Evolutionary conservation across 1,140 invertebrate genomes (phyloP).

Genomic region (Brevipalpus yothersi): DNA sequence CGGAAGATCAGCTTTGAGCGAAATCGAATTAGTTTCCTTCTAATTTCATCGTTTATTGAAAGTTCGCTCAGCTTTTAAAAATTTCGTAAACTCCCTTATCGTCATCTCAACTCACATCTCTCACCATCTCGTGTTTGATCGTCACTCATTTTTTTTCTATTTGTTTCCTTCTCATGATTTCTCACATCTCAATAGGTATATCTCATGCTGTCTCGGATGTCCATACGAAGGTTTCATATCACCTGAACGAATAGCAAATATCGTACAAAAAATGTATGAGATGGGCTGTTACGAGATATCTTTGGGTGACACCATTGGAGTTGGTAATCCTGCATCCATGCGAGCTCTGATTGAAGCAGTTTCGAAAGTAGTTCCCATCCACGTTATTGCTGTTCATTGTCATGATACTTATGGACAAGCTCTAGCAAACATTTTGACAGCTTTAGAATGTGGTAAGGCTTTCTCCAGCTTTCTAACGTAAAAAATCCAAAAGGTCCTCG

Average conservation of each 20-base stretch:
- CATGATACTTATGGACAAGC: constrained; percentile 98
- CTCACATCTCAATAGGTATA: constrained; percentile 25
- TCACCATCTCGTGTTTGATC: too few species aligned
- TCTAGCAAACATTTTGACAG: constrained; percentile 64
- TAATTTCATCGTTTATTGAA: too few species aligned
- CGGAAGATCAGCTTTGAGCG: too few species aligned
- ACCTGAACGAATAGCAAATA: constrained; percentile 43
- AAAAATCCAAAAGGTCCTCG: background rate
- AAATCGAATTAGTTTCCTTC: too few species aligned
- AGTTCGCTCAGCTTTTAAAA: too few species aligned
- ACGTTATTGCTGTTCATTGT: constrained; percentile 73
- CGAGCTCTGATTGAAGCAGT: constrained; percentile 49
- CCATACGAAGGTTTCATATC: constrained; percentile 75
- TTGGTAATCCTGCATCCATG: constrained; percentile 67
- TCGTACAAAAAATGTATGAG: constrained; percentile 40
- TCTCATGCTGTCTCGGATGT: constrained; percentile 76
- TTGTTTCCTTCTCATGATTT: constrained; percentile 3
- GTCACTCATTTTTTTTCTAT: background rate
- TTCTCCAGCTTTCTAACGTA: background rate
- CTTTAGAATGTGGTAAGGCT: constrained; percentile 30
- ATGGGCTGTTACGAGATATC: constrained; percentile 88
- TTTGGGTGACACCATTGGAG: constrained; percentile 88
- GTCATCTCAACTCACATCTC: too few species aligned
- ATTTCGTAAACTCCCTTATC: too few species aligned
- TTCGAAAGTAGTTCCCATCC: constrained; percentile 29